Conservation (phyloP, 2,888 invertebrate species). For the Eumerus sabulonum region DNA sequence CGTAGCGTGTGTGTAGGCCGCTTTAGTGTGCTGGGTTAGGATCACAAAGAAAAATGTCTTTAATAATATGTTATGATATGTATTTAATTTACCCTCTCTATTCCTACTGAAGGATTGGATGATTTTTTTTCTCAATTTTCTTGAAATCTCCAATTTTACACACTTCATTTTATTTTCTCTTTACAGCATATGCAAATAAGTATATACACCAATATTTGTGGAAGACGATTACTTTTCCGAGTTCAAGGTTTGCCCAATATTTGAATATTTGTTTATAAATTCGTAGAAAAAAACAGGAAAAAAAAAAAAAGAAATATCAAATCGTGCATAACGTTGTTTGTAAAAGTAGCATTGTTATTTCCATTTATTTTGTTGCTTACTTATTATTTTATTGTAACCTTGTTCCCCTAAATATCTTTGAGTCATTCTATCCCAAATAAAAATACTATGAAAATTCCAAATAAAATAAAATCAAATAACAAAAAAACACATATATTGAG, state of each 20-base stretch:
- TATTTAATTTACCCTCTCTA: no score
- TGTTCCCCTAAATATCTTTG: conserved; percentile 13
- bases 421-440: not conserved
- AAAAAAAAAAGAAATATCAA: no score
- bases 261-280: conserved; percentile 35
- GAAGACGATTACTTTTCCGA: conserved; percentile 39
- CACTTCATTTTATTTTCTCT: not conserved
- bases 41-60: no score
- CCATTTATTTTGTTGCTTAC: conserved; percentile 40
- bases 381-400: conserved; percentile 38
- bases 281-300: conserved; percentile 33
- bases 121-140: no score
- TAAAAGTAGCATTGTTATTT: conserved; percentile 47
- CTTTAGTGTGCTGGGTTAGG: no score
- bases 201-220: conserved; percentile 4
- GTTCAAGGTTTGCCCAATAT: conserved; percentile 55
- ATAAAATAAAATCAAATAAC: conserved; percentile 7
- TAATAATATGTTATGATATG: no score
- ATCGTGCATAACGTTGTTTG: conserved; percentile 12
- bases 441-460: conserved; percentile 34
- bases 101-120: no score
- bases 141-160: not conserved
- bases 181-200: conserved; percentile 30
- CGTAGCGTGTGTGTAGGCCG: no score
- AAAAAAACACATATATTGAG: conserved; percentile 44